phyloP scores from a whole-genome alignment of 2,888 invertebrate species.

The Petrolisthes cinctipes region DNA sequence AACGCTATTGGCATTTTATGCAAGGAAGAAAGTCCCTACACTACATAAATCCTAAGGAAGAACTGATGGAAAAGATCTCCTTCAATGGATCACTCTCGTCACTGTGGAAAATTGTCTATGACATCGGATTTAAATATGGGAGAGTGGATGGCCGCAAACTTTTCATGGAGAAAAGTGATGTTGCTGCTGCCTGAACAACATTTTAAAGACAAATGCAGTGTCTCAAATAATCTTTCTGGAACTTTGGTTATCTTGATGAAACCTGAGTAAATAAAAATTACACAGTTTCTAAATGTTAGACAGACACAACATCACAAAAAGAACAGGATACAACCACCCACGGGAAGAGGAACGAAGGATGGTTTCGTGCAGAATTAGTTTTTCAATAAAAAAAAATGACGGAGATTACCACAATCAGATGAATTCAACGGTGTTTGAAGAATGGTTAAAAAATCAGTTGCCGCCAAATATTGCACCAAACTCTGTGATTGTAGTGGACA shows the following conservation, averaged over 20 bases:
- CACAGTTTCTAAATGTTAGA: conserved; percentile 15
- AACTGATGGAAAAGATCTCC: too few species aligned
- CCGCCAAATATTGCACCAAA: conserved; percentile 16
- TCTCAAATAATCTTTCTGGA: background rate
- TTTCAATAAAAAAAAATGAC: conserved; percentile 9
- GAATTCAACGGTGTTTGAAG: conserved; percentile 15
- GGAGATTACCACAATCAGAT: conserved; percentile 27
- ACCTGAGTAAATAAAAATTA: conserved; percentile 23
- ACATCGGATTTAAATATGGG: background rate
- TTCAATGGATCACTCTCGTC: too few species aligned
- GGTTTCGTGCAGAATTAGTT: background rate
- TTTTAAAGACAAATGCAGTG: conserved; percentile 6
- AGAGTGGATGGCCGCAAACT: background rate
- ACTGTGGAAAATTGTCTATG: background rate
- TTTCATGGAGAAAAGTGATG: conserved; percentile 24
- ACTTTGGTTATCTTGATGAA: background rate
- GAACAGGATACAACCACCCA: background rate
- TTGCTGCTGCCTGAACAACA: background rate
- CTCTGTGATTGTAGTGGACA: conserved; percentile 22
- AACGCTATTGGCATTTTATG: too few species aligned
- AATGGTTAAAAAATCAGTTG: background rate
- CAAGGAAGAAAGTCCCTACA: too few species aligned
- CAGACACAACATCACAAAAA: background rate
- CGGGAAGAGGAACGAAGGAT: conserved; percentile 5
- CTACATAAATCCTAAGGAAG: too few species aligned